Conservation (phyloP, 2,113 vertebrate genomes). For the Saguinus midas region DNA sequence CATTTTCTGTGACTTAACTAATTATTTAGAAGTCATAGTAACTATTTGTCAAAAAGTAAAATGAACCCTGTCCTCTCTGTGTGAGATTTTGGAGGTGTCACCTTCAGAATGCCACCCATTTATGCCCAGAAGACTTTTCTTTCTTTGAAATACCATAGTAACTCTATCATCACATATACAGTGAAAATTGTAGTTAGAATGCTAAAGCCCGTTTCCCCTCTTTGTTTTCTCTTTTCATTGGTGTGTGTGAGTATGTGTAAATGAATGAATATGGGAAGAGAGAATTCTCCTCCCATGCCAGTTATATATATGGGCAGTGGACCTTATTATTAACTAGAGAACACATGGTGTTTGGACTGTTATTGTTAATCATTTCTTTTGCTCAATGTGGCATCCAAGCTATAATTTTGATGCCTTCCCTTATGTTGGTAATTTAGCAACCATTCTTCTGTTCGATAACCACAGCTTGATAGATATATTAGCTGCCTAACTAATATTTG, state of each 20-base stretch:
- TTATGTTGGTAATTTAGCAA: conserved; percentile 42
- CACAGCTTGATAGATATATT: conserved; percentile 26
- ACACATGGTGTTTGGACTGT: not conserved
- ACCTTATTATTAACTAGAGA: conserved; percentile 31
- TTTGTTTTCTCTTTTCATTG: not conserved
- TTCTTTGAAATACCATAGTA: not conserved
- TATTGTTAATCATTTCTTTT: conserved; percentile 54
- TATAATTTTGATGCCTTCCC: conserved; percentile 32
- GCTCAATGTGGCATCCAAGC: not conserved
- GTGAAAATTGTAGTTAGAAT: not conserved
- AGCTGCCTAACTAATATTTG: conserved; percentile 24
- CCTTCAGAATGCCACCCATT: not conserved
- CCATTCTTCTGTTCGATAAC: conserved; percentile 43
- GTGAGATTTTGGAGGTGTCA: not conserved
- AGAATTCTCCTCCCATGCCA: not conserved
- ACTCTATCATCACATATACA: not conserved
- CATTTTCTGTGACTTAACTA: not conserved
- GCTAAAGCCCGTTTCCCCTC: not conserved
- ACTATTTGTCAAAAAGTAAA: not conserved
- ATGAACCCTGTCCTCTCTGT: not conserved
- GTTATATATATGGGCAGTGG: not conserved
- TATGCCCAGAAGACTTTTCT: not conserved
- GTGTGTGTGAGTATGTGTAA: not conserved
- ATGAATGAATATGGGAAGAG: not conserved
- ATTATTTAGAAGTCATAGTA: not conserved